Evolutionary conservation across 2,797 vertebrate genomes (phyloP), one percentile per base, ranked within the genome.

Genomic region (Centropyge bicolor): DNA sequence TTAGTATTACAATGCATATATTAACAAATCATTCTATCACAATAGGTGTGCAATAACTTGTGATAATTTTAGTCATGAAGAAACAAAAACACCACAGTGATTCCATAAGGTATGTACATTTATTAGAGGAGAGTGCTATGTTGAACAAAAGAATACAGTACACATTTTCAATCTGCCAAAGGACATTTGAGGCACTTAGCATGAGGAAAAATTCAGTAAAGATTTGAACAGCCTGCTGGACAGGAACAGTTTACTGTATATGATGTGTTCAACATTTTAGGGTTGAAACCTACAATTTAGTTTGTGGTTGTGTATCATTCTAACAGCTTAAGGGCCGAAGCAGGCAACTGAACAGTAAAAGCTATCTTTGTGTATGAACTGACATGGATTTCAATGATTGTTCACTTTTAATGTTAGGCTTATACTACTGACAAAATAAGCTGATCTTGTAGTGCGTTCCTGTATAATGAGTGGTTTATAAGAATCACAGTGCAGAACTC

Each of bases 171-270:
- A 93, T 87, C 91, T 92, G 93, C 85, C 85, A 89, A 87, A 86
- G 85, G 89, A 94, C 87, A 87, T 89, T 92, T 91, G 87, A 95
- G 94, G 94, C 94, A 95, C 94, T 95, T 95, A 65, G 87, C 85
- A 94, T 92, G 92, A 93, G 91, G 89, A 94, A 82, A 87, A 69
- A 81, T 68, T 80, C 74, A 68, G 79, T 81, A 68, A 70, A 60
- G 80, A 76, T 79, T 49, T 75, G 36, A 80, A 77, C 70, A 84
- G 76, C 74, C 64, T 85, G 79, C 64, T 63, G 70, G 80, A 87
- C 62, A 77, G 46, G 19, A 76, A 70, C 24, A 45, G 4, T 80
- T 65, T 46, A 80, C 54, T 74, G 51, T 57, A 77, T 73, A 60
- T 17, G 43, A 56, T 35, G 40, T 61, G 78, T 65, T 77, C 74